Evolutionary conservation across 2,888 invertebrate genomes (phyloP), one percentile per base, ranked within the genome.

Genomic region (Myopa tessellatipennis): DNA sequence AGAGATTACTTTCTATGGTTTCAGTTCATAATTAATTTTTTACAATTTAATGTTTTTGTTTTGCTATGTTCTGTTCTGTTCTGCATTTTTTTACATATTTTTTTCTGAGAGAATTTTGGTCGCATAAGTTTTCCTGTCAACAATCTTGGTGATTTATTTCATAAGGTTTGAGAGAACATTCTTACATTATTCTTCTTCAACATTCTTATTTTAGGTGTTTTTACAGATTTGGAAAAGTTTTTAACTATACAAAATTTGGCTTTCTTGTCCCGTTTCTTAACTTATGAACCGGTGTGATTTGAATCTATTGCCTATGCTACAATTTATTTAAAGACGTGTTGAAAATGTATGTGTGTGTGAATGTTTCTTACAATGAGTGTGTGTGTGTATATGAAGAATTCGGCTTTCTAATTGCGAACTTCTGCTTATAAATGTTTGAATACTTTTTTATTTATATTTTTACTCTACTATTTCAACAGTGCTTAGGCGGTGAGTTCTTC

Each of bases 101-200:
- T 55, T 26, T 4, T 55, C 26, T 34, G 14, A 14, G 55, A 34
- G 52, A 55, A 55, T 14, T 38, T 36, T 12, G 34, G 36, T 55
- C 50, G 14, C 50, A 52, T 50, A 55, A 6, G 58, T 55, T 34
- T 71, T 34, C 4, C 55, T 58, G 18, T 68, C 6, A 18, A 18
- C 18, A n/a, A 61, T 61, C 34, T 61, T 61, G 61, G 61, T 34
- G 61, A 61, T 61, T 61, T 26, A 16, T 61, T 26, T n/a, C 26
- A 26, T 61, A 16, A 18, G 34, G 34, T 34, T 61, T 61, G 61
- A 61, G 61, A 61, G 26, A 65, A 78, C 77, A 26, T 26, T 45
- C 6, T 45, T 45, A 45, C n/a, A n/a, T n/a, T n/a, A n/a, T n/a
- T n/a, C n/a, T n/a, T 6, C 40, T 40, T 40, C 8, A 40, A 6